Base-by-base conservation (phyloP, 2,888 invertebrate genomes). In the Slavum lentiscoides region DNA sequence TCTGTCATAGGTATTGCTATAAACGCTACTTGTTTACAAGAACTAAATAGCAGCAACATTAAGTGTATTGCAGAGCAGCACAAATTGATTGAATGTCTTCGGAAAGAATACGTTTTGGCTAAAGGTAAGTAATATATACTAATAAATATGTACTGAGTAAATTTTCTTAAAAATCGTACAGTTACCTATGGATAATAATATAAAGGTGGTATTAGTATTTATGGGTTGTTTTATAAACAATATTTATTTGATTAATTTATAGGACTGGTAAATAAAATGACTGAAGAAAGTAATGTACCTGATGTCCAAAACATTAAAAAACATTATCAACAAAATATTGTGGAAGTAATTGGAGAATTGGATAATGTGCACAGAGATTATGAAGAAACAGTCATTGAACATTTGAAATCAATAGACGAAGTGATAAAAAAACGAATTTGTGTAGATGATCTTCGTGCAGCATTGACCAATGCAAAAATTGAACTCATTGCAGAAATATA, bases 41-140 rank as follows among this genome's bases (percentile, higher is more conserved):
- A 61, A 43, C 43, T 23, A 61, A 43, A 43, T 19, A 43, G 23
- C 21, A 23, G 7, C 2, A 73, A 49, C 7, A 43, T 43, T 19
- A 23, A 23, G 9, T 73, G 61, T 19, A 11, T 73, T 9, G 19
- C 23, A 61, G 73, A 73, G 23, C 73, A 73, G 13, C 0, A 61
- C 5, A 61, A 73, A 73, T 73, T 73, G 19, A 61, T 73, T 19
- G 61, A 73, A 73, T 73, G 73, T 73, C 73, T 73, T 61, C 73
- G 43, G 6, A 49, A 73, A 73, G 73, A 73, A 61, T 61, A 23
- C 11, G 23, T 61, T 43, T 58, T 72, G 37, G 37, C 70, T 5
- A 9, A 61, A 23, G 61, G 73, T 73, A 73, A 72, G 15, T 39
- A 43, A 19, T 23, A n/a, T 59, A 8, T 15, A 69, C 37, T 19